These are phyloP conservation scores for Xylocampa areola DNA, from an alignment of 2,888 invertebrate genomes.

Conservation along the genomic window DNA sequence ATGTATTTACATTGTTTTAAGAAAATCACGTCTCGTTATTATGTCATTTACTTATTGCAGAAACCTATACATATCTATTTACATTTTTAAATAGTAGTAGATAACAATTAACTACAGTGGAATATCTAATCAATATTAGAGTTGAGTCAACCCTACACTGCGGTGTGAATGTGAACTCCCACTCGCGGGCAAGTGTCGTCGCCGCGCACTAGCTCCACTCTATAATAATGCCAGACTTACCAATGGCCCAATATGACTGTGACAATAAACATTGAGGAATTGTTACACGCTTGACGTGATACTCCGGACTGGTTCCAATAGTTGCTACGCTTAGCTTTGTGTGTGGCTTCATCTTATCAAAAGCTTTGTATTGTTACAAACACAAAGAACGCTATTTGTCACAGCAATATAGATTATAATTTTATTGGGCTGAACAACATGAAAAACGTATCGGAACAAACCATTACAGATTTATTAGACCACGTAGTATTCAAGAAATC, in stretches of 20 bases:
- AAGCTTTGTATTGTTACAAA: conserved; percentile 19
- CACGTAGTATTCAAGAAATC: not conserved
- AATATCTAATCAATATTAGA: no score
- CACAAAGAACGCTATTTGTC: conserved; percentile 16
- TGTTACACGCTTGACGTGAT: conserved; percentile 42
- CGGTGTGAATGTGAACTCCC: conserved; percentile 53
- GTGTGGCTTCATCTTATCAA: conserved; percentile 40
- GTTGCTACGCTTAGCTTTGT: conserved; percentile 24
- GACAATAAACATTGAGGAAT: conserved; percentile 58
- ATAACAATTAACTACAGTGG: no score
- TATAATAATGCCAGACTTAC: conserved; percentile 56
- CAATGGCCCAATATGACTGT: conserved; percentile 55
- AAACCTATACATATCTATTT: no score
- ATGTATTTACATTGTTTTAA: no score
- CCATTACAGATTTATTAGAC: not conserved
- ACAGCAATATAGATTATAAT: conserved; percentile 10
- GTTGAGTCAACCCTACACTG: conserved; percentile 52
- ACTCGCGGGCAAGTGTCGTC: conserved; percentile 38
- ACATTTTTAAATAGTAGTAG: no score
- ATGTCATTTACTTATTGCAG: no score
- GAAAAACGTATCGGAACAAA: not conserved
- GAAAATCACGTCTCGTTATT: no score
- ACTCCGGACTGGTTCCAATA: conserved; percentile 37
- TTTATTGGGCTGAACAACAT: conserved; percentile 9
- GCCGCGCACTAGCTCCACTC: conserved; percentile 37